Evolutionary conservation across 2,113 vertebrate genomes (phyloP).

Genomic region (Talpa occidentalis): DNA sequence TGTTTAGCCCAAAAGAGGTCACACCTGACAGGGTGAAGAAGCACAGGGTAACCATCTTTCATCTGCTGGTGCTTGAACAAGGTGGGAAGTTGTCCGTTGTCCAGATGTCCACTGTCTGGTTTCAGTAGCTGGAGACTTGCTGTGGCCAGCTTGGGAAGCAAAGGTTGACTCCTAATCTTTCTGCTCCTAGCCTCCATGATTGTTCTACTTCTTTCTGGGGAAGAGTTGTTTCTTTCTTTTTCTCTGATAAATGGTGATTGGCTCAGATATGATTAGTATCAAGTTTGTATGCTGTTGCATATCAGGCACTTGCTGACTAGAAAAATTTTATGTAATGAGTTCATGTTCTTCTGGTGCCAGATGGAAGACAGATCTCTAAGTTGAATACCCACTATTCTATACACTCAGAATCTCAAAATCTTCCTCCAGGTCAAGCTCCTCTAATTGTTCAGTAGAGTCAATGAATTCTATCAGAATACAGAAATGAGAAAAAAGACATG

Average conservation of each 20-base stretch:
- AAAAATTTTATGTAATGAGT: conserved; percentile 84
- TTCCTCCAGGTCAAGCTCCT: conserved; percentile 91
- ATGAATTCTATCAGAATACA: conserved; percentile 89
- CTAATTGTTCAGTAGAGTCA: conserved; percentile 91
- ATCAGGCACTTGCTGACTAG: conserved; percentile 90
- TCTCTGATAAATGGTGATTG: conserved; percentile 61
- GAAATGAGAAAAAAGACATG: conserved; percentile 51
- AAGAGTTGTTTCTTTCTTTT: conserved; percentile 34
- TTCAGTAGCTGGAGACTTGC: conserved; percentile 12
- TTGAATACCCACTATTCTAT: conserved; percentile 81
- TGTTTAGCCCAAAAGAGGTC: conserved; percentile 69
- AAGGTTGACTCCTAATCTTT: conserved; percentile 49
- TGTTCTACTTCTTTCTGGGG: conserved; percentile 71
- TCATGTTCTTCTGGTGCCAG: conserved; percentile 77
- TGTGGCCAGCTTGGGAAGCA: conserved; percentile 18
- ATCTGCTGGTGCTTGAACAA: conserved; percentile 57
- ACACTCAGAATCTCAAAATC: conserved; percentile 94
- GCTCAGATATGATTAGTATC: conserved; percentile 77
- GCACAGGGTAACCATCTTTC: conserved; percentile 36
- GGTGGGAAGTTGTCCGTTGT: conserved; percentile 43
- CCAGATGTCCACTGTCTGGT: conserved; percentile 8
- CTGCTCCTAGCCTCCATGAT: conserved; percentile 48
- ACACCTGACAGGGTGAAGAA: conserved; percentile 59
- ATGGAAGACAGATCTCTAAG: conserved; percentile 70
- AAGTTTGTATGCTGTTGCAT: conserved; percentile 82